These are phyloP conservation scores for Pseudoatta argentina DNA, from an alignment of 1,140 invertebrate species.

Conservation along the genomic window DNA sequence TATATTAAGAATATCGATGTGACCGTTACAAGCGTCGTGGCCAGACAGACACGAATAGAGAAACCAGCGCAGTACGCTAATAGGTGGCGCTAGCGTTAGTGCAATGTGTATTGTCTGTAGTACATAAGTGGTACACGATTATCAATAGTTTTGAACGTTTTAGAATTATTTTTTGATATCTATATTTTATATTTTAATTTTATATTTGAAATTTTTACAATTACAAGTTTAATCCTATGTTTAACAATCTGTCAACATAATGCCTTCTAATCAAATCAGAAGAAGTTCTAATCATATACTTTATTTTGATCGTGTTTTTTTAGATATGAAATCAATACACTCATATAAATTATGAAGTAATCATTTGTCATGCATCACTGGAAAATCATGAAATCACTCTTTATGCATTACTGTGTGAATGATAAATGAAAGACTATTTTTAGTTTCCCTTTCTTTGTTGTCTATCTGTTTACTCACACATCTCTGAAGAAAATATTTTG, in stretches of 20 bases:
- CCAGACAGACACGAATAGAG: too few relatives aligned
- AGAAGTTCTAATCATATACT: background rate
- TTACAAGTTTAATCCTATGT: background rate
- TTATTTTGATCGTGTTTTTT: background rate
- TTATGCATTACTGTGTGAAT: background rate
- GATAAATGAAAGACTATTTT: constrained; percentile 25
- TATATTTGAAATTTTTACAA: background rate
- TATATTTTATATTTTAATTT: background rate
- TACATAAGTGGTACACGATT: too few relatives aligned
- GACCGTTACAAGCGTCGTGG: too few relatives aligned
- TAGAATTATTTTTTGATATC: background rate
- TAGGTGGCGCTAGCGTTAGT: too few relatives aligned
- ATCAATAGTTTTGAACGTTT: background rate
- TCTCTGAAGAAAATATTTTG: background rate
- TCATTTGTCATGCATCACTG: background rate
- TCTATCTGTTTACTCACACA: background rate
- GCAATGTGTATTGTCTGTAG: too few relatives aligned
- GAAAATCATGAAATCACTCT: background rate
- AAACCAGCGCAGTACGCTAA: too few relatives aligned
- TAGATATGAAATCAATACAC: background rate
- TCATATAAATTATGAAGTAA: background rate
- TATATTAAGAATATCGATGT: too few relatives aligned
- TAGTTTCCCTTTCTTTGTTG: background rate
- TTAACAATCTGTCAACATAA: background rate
- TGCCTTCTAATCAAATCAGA: background rate